A percentile compares a stretch with the other conserved stretches of the same genome.
These are phyloP conservation scores for Pygoscelis antarcticus DNA, from an alignment of 2,113 vertebrate species.

Conservation along the genomic window DNA sequence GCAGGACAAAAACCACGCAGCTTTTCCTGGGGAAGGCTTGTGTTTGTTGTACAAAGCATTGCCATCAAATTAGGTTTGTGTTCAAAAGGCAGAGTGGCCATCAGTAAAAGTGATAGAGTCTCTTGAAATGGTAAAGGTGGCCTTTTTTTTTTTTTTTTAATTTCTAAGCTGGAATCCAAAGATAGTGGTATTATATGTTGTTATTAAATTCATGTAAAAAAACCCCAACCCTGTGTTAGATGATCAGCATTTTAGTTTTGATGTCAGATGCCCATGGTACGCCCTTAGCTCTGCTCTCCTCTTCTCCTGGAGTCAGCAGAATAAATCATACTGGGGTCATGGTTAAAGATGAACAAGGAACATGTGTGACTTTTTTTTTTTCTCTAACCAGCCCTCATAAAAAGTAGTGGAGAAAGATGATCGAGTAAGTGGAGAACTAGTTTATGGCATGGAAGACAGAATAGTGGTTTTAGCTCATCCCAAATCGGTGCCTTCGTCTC, in stretches of 20 bases:
- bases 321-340: background rate
- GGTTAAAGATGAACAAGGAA: background rate
- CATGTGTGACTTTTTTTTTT: background rate
- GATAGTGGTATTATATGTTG: background rate
- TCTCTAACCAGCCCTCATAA: background rate
- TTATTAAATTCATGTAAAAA: background rate
- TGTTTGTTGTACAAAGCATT: background rate
- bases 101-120: background rate
- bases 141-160: background rate
- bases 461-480: background rate
- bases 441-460: background rate
- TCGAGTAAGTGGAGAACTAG: background rate
- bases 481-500: rapidly evolving
- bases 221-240: background rate
- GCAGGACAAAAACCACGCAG: background rate
- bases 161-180: background rate
- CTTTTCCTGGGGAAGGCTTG: background rate
- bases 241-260: background rate
- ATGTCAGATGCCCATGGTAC: background rate
- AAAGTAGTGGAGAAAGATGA: background rate
- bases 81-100: background rate
- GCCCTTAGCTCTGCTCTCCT: background rate
- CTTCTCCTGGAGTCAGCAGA: background rate
- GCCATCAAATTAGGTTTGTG: background rate
- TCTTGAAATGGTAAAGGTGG: background rate